Evolutionary conservation across 1,140 invertebrate genomes (phyloP), one percentile per base, ranked within the genome.

Genomic region (Hypsibius dujardini): DNA sequence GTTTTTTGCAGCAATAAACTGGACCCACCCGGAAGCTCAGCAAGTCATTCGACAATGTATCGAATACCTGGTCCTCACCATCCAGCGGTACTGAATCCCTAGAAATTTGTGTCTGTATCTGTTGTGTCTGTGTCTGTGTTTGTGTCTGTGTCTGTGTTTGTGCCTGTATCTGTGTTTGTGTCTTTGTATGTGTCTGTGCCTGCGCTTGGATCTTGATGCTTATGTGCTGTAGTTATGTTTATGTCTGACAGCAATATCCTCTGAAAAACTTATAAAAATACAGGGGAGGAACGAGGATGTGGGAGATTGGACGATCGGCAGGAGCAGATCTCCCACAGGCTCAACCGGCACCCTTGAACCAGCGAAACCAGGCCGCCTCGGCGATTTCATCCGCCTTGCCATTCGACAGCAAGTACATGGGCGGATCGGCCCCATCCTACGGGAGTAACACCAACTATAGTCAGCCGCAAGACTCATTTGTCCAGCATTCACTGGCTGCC

Each of bases 401-500:
- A 12, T 7, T 3, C 7, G 12, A 12, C 12, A 67, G 62, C 62
- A 67, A 67, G 45, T 67, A 45, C 12, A n/a, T 7, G n/a, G 62
- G 62, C 62, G 62, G 62, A 15, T 45, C 62, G 7, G 62, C 42
- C 0, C 62, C 12, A 42, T 12, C 62, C 12, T 56, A 56, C 50
- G n/a, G 50, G 7, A 7, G n/a, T 12, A 12, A 67, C 12, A 12
- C 7, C 7, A 56, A 56, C 50, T 56, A 56, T n/a, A n/a, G 50
- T 56, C 7, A n/a, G 7, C n/a, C 62, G 12, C 3, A 42, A 15
- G 42, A 67, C 42, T 15, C 62, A 3, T 67, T 15, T 42, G 62
- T 67, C 12, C 62, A 67, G 62, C 62, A 67, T 67, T 67, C 62
- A 15, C 42, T 67, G 62, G 62, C 62, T 12, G 62, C 62, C 62